These are phyloP conservation scores for Agapornis roseicollis DNA, from an alignment of 2,113 vertebrate species.

Conservation along the genomic window DNA sequence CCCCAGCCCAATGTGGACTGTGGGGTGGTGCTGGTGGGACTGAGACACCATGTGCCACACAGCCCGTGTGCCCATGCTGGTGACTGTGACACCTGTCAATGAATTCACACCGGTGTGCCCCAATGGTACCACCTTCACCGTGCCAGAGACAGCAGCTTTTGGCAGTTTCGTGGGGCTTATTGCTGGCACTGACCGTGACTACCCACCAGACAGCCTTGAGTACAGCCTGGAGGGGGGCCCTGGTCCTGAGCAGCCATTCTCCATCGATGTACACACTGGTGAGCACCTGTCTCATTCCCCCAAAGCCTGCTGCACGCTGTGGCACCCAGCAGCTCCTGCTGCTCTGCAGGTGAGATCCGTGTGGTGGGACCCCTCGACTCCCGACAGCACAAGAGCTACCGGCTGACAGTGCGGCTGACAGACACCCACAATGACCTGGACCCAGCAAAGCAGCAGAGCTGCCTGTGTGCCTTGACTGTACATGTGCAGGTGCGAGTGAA, in stretches of 20 bases:
- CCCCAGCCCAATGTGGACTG: accelerated
- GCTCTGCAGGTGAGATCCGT: slow-evolving; percentile 17
- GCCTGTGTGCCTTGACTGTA: slow-evolving; percentile 59
- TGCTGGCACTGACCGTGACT: slow-evolving; percentile 67
- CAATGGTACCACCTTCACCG: not conserved
- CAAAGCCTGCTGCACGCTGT: accelerated
- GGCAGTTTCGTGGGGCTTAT: slow-evolving; percentile 54
- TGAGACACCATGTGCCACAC: not conserved
- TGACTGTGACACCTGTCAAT: slow-evolving; percentile 73
- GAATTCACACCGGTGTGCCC: slow-evolving; percentile 71
- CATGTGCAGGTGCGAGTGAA: slow-evolving; percentile 62
- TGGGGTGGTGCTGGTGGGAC: accelerated
- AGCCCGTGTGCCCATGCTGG: slow-evolving; percentile 74
- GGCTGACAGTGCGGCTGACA: slow-evolving; percentile 54
- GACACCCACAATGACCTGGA: slow-evolving; percentile 70
- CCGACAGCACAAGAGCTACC: slow-evolving; percentile 33
- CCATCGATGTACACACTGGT: slow-evolving; percentile 66
- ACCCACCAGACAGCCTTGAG: slow-evolving; percentile 55
- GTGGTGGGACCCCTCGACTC: slow-evolving; percentile 68
- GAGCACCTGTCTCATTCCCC: not conserved
- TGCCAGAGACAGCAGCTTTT: slow-evolving; percentile 62
- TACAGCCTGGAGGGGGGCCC: slow-evolving; percentile 51
- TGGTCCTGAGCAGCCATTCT: slow-evolving; percentile 30
- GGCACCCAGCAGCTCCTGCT: accelerated
- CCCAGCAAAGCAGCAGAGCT: not conserved